Evolutionary conservation across 2,113 vertebrate species (phyloP).

Genomic region (Dasyurus viverrinus): DNA sequence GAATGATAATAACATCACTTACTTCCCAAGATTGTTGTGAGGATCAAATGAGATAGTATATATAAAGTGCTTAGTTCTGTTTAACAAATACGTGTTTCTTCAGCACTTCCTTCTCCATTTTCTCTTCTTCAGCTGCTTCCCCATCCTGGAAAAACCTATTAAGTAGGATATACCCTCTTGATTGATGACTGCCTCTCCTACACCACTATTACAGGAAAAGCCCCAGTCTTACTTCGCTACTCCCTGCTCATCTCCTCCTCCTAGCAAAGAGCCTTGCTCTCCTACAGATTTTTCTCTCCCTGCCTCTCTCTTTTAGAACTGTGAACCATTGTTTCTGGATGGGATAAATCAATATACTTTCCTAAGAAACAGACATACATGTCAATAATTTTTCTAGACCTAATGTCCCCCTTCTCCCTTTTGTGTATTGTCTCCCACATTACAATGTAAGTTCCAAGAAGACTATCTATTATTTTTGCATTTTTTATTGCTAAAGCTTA

Average conservation of each 20-base stretch:
- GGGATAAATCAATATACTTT: background rate
- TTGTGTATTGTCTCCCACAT: background rate
- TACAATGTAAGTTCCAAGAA: background rate
- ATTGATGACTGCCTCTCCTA: background rate
- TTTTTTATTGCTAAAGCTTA: background rate
- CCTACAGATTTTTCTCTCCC: background rate
- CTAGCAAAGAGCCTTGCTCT: background rate
- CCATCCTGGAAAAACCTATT: background rate
- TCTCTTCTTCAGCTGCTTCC: background rate
- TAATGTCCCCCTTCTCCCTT: background rate
- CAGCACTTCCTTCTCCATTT: background rate
- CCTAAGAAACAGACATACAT: background rate
- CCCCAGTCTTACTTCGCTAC: background rate
- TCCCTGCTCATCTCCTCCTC: background rate
- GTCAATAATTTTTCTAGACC: background rate
- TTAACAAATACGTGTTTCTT: background rate
- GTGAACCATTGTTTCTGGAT: background rate
- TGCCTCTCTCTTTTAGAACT: background rate
- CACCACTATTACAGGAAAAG: background rate
- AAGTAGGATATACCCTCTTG: background rate
- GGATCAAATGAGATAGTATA: background rate
- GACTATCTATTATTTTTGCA: background rate
- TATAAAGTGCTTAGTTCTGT: background rate
- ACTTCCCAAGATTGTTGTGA: background rate
- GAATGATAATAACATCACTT: background rate